Conservation (phyloP, 2,888 invertebrate species). For the Mechanitis messenoides region DNA sequence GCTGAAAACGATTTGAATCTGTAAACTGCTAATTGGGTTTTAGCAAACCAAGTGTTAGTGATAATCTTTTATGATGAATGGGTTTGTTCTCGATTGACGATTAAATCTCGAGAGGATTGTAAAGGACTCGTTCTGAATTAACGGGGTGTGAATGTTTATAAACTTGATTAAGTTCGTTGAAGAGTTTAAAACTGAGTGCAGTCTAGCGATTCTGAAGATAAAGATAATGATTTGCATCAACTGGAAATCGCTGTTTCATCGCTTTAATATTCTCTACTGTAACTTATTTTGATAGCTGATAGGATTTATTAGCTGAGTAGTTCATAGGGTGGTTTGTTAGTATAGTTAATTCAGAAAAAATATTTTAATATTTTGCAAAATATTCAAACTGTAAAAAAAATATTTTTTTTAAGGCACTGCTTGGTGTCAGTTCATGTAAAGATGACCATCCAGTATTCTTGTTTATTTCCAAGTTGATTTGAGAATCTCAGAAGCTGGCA, state of each 20-base stretch:
- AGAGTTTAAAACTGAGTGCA: conserved; percentile 11
- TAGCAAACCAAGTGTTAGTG: conserved; percentile 23
- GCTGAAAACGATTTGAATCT: conserved; percentile 43
- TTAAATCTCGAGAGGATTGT: conserved; percentile 48
- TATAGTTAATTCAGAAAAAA: too few species aligned
- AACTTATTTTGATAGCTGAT: too few species aligned
- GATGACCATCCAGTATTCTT: conserved; percentile 6
- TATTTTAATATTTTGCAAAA: too few species aligned
- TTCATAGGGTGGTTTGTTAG: too few species aligned
- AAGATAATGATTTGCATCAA: conserved; percentile 4
- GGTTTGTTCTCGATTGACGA: conserved; percentile 47
- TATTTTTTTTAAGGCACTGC: not conserved
- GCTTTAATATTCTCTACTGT: too few species aligned
- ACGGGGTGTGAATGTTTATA: conserved; percentile 48
- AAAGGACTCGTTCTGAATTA: conserved; percentile 49
- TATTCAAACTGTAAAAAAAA: not conserved
- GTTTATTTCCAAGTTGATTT: conserved; percentile 23
- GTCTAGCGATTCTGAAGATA: conserved; percentile 7
- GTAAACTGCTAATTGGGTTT: conserved; percentile 31
- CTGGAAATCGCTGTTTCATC: too few species aligned
- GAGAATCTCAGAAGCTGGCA: conserved; percentile 44
- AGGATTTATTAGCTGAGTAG: too few species aligned
- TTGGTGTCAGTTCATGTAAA: not conserved
- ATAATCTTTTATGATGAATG: conserved; percentile 61
- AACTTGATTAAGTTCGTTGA: conserved; percentile 26